Conservation (phyloP, 2,888 invertebrate genomes). For the Lithophane socia region DNA sequence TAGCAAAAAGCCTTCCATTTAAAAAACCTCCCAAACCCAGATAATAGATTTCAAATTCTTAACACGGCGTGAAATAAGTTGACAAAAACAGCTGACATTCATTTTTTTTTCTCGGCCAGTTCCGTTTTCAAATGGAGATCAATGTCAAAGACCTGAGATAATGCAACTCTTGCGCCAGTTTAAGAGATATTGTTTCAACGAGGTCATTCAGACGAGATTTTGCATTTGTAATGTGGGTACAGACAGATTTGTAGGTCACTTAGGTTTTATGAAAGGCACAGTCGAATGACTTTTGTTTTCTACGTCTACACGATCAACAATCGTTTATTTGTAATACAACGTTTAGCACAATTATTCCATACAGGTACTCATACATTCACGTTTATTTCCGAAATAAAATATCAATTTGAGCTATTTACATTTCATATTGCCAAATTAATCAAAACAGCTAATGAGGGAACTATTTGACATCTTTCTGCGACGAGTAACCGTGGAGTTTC, state of each 20-base stretch:
- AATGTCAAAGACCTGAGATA: conserved; percentile 61
- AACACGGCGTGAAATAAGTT: conserved; percentile 50
- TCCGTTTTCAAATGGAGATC: conserved; percentile 56
- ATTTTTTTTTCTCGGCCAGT: conserved; percentile 37
- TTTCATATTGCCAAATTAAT: no score
- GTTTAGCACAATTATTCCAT: not conserved
- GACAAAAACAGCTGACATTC: conserved; percentile 46
- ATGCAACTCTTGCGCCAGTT: conserved; percentile 45
- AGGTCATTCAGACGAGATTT: conserved; percentile 48
- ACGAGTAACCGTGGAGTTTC: no score
- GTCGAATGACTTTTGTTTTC: conserved; percentile 3
- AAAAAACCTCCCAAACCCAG: conserved; percentile 25
- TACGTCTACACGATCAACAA: not conserved
- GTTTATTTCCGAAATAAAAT: not conserved
- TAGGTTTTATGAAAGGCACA: conserved; percentile 23
- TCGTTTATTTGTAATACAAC: not conserved
- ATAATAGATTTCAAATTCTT: conserved; percentile 31
- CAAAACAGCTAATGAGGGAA: no score
- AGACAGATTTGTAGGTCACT: conserved; percentile 20
- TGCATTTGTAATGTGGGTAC: conserved; percentile 14
- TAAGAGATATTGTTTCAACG: conserved; percentile 48
- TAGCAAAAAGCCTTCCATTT: no score
- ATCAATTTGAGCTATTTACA: no score
- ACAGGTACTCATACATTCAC: not conserved
- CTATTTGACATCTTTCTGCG: no score